Evolutionary conservation across 2,888 invertebrate species (phyloP).

Genomic region (Imbricaverruca yamaguchii): DNA sequence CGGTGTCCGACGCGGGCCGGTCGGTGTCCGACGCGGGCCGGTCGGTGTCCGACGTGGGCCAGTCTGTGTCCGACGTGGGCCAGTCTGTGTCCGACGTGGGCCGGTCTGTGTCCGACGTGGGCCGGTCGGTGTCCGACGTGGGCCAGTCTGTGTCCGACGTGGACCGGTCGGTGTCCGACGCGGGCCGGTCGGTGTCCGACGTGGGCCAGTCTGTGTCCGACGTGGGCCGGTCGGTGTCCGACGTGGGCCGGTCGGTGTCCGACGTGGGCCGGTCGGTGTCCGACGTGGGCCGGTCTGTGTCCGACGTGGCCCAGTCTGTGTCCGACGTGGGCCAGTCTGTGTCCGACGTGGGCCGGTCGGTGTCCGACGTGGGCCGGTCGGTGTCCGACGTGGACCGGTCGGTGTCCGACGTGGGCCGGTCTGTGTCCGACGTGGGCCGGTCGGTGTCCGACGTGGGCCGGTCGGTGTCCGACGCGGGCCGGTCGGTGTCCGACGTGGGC

Average conservation of each 20-base stretch:
- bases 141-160: too few relatives aligned
- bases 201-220: not conserved
- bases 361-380: too few relatives aligned
- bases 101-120: not conserved
- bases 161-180: not conserved
- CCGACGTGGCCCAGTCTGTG: not conserved
- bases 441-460: too few relatives aligned
- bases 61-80: too few relatives aligned
- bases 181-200: not conserved
- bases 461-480: not conserved
- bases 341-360: too few relatives aligned
- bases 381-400: not conserved
- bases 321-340: not conserved
- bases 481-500: not conserved
- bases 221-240: too few relatives aligned
- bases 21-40: not conserved
- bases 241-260: too few relatives aligned
- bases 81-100: too few relatives aligned
- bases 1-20: too few relatives aligned
- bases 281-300: not conserved
- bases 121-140: not conserved
- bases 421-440: too few relatives aligned
- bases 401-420: not conserved
- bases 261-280: too few relatives aligned
- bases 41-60: not conserved